phyloP scores from a whole-genome alignment of 2,113 vertebrate genomes.

The Myrmophylax atrothorax region DNA sequence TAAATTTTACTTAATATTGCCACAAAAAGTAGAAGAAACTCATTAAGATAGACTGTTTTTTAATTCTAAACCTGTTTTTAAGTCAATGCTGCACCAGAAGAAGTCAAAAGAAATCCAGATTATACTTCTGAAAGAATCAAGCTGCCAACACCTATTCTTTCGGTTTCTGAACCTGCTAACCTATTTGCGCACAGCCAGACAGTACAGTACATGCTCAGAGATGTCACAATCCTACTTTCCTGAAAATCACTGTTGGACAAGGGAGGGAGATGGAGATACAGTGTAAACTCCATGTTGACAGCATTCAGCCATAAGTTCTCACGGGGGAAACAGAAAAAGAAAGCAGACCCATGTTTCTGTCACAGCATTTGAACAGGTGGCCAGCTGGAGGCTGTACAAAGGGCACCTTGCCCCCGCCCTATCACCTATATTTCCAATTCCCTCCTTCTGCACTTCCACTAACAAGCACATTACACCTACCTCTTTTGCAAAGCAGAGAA shows the following conservation, averaged over 20 bases:
- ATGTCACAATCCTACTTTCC: neutral
- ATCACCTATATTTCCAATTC: neutral
- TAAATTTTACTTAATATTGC: neutral
- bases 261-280: neutral
- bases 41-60: neutral
- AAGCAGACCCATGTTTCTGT: neutral
- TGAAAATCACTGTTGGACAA: neutral
- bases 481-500: neutral
- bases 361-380: neutral
- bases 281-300: neutral
- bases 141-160: neutral
- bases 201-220: neutral
- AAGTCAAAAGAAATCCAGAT: conserved; percentile 2
- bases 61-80: neutral
- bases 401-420: neutral
- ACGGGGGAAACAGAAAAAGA: neutral
- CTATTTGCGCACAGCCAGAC: neutral
- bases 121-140: neutral
- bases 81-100: neutral
- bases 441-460: neutral
- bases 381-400: neutral
- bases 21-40: neutral
- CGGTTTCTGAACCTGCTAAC: neutral
- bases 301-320: neutral
- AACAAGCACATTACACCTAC: neutral